Evolutionary conservation across 2,797 vertebrate species (phyloP).

Genomic region (Chelmon rostratus): DNA sequence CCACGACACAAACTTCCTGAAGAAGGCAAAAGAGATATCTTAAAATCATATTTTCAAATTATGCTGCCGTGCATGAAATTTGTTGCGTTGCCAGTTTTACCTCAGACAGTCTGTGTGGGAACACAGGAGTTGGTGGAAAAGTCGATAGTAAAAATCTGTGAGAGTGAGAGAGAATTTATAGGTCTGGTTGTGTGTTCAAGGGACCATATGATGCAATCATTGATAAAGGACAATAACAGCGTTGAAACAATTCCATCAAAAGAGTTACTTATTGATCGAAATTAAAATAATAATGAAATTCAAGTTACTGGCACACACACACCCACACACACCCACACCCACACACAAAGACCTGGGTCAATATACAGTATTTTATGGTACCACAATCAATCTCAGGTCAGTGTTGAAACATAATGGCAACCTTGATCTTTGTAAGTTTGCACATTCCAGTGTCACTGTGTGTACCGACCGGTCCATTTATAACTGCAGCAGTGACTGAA

Average conservation of each 20-base stretch:
- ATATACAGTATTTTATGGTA: not conserved
- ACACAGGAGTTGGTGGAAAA: not conserved
- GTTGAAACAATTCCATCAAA: not conserved
- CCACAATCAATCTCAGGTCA: not conserved
- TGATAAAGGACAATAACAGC: not conserved
- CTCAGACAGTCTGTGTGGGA: conserved; percentile 10
- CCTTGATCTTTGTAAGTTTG: not conserved
- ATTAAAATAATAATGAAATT: not conserved
- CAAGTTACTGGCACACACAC: not conserved
- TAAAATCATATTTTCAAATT: conserved; percentile 14
- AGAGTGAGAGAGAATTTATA: not conserved
- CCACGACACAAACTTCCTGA: not conserved
- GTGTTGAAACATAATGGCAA: not conserved
- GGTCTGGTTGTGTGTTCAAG: not conserved
- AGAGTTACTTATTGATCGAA: conserved; percentile 6
- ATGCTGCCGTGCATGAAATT: not conserved
- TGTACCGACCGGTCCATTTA: not conserved
- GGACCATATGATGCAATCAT: not conserved
- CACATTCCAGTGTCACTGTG: not conserved
- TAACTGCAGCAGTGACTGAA: not conserved
- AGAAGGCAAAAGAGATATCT: conserved; percentile 23
- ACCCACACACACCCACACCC: not conserved
- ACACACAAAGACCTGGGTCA: not conserved
- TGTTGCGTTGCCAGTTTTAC: conserved; percentile 5
- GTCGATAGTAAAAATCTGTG: not conserved